Evolutionary conservation across 2,797 vertebrate species (phyloP), one percentile per base, ranked within the genome.

Genomic region (Catostomus latipinnis): DNA sequence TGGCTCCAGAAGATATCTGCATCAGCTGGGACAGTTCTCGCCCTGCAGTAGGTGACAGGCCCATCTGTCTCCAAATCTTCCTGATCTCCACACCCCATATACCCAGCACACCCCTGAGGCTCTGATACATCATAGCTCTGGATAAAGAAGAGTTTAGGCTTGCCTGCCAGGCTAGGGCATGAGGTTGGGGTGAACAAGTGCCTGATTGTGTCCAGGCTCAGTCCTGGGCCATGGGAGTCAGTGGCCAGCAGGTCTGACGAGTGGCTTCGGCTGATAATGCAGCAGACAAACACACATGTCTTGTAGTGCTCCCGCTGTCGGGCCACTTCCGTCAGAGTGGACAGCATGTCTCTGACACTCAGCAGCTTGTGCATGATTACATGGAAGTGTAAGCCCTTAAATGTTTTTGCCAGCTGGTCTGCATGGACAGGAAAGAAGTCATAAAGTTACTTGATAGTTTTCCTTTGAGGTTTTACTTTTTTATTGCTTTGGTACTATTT

Each of bases 91-190:
- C 13, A 14, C 1, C 13, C 57, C 6, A 14, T 6, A 13, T 22
- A 16, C 8, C 10, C 82, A 82, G 84, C 53, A 62, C 1, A 43
- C 10, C 81, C 13, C 83, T 87, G 34, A 10, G 13, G 68, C 6
- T 87, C 67, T 0, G 88, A 58, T 4, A 90, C 79, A 7, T 89
- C 52, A 52, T 99, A 99, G 81, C 86, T 96, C 90, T 98, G 97
- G 88, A 99, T 92, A 83, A 99, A 98, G 90, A 99, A 99, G 66
- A 99, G 92, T 78, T 98, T 98, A 0, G 98, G 98, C 85, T 98
- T 99, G 69, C 96, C 96, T 0, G 88, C 77, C 83, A 98, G 91
- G 46, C 74, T 82, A 6, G 92, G 94, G 81, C 97, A 99, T 0
- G 6, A 53, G 0, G 94, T 91, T 0, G 92, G 91, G 5, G 84